Evolutionary conservation across 2,888 invertebrate genomes (phyloP).

Genomic region (Papilio gigon): DNA sequence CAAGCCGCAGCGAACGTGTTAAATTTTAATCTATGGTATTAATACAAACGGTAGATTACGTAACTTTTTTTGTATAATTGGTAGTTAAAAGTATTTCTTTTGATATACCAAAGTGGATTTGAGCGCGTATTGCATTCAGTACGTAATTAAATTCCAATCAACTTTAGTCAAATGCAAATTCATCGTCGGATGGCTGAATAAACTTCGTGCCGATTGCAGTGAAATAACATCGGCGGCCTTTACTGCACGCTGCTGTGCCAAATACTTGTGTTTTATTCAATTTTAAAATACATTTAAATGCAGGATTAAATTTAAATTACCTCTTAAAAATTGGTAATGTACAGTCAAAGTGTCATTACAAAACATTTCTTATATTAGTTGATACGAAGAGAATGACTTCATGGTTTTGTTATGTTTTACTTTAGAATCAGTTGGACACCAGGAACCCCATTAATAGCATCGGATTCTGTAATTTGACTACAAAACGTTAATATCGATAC

Average conservation of each 20-base stretch:
- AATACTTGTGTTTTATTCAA: constrained; percentile 3
- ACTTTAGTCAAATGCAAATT: constrained; percentile 24
- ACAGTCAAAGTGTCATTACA: too few species aligned
- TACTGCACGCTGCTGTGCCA: background rate
- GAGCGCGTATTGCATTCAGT: constrained; percentile 11
- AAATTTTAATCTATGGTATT: too few species aligned
- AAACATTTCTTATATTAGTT: background rate
- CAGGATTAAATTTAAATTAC: background rate
- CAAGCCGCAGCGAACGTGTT: too few species aligned
- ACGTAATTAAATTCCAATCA: constrained; percentile 18
- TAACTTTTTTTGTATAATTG: too few species aligned
- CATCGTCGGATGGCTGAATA: constrained; percentile 15
- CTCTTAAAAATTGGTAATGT: too few species aligned
- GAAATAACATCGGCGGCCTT: constrained; percentile 4
- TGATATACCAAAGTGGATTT: constrained; percentile 6
- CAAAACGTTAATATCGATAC: too few species aligned
- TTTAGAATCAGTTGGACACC: too few species aligned
- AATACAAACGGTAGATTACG: too few species aligned
- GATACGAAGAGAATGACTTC: too few species aligned
- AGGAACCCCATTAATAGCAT: too few species aligned
- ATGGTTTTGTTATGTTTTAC: too few species aligned
- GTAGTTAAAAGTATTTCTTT: background rate
- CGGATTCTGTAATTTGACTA: too few species aligned
- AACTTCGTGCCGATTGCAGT: constrained; percentile 19
- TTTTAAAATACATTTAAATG: constrained; percentile 12